Evolutionary conservation across 2,888 invertebrate genomes (phyloP).

Genomic region (Elmis aenea): DNA sequence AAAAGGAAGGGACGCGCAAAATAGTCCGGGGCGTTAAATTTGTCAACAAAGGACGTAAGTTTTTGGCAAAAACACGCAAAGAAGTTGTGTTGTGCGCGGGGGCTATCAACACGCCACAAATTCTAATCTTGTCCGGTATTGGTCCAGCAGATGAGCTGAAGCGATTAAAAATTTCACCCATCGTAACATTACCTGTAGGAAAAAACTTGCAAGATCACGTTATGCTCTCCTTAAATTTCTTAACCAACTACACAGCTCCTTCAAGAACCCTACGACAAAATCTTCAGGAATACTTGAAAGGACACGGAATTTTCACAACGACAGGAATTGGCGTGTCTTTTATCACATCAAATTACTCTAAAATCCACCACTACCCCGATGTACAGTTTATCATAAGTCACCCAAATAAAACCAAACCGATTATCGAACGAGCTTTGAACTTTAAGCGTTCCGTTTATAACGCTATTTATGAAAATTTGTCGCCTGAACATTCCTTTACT

Average conservation of each 20-base stretch:
- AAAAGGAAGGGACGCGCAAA: constrained; percentile 10
- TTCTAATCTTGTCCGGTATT: constrained; percentile 47
- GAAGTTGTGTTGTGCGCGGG: constrained; percentile 55
- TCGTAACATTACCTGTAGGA: constrained; percentile 44
- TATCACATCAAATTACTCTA: neutral
- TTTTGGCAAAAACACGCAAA: constrained; percentile 41
- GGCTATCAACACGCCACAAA: constrained; percentile 48
- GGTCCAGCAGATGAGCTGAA: constrained; percentile 36
- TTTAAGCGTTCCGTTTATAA: constrained; percentile 29
- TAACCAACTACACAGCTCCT: too few relatives aligned
- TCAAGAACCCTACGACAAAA: too few relatives aligned
- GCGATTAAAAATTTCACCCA: constrained; percentile 29
- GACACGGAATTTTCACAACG: neutral
- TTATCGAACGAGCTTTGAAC: neutral
- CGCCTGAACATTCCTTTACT: constrained; percentile 55
- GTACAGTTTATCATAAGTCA: neutral
- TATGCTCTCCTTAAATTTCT: constrained; percentile 49
- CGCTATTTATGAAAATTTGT: constrained; percentile 36
- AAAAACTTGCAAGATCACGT: constrained; percentile 42
- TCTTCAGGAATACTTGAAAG: constrained; percentile 24
- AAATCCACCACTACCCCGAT: neutral
- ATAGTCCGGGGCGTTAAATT: constrained; percentile 6
- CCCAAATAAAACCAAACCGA: neutral
- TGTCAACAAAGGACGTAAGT: constrained; percentile 22
- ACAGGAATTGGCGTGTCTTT: neutral